Evolutionary conservation across 2,888 invertebrate genomes (phyloP), one percentile per base, ranked within the genome.

Genomic region (Ypsolopha sequella): DNA sequence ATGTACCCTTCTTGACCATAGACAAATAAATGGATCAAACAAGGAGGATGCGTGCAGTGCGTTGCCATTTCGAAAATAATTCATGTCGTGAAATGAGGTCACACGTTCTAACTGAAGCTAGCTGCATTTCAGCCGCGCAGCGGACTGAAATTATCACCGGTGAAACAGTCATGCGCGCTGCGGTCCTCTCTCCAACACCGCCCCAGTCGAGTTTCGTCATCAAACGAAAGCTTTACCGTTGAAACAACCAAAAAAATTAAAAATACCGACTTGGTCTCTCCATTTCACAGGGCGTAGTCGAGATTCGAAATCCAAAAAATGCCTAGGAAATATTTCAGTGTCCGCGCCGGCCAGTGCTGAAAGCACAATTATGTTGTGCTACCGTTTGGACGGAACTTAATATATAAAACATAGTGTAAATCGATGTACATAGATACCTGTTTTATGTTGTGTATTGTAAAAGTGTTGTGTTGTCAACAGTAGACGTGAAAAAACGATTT

Each of bases 1-100:
- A 24, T 4, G 24, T 24, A 24, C 24, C 24, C 24, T 24, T 24
- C 24, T 24, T 24, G 24, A 24, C 24, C 24, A 24, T 24, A 24
- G 24, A 24, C 24, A 24, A 24, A 24, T 24, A 24, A 24, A 4
- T 24, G 24, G 24, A 24, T 24, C 24, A 24, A 24, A 24, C 24
- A 24, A 24, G 24, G 24, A 24, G 24, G 24, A 24, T 24, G 63
- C 69, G 63, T 71, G 70, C 63, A 67, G 71, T 70, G 68, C 79
- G 73, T 71, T 77, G 77, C 73, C 76, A 75, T 77, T 77, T 80
- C 79, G 70, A 80, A 81, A 80, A 82, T 82, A 80, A 80, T 81
- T 76, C 75, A 75, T 71, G 65, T 68, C 70, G 58, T 58, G 68
- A 73, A 84, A 73, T 66, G 73, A 76, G 82, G 82, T 81, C 82